Base-by-base conservation (phyloP, 2,113 vertebrate genomes). In the Hippocampus guttulatus region DNA sequence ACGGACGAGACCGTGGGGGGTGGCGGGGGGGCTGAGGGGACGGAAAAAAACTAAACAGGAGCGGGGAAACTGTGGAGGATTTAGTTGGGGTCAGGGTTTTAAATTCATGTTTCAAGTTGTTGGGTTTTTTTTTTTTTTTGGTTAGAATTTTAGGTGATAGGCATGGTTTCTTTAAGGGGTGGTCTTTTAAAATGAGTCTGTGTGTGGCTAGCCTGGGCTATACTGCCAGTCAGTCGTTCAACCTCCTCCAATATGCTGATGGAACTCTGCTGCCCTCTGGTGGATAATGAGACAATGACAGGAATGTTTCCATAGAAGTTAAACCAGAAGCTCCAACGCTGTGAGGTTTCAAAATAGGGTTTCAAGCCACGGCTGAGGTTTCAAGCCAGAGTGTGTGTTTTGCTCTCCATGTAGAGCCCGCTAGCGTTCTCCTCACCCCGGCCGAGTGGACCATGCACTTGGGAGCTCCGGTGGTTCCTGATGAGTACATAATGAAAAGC, bases 371-470 rank as follows among this genome's bases (percentile, higher is more conserved):
- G 11, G n/a, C 20, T 14, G 8, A 14, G 23, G 8, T 55, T 3
- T 55, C 54, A 23, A 55, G 8, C 8, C 21, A 23, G 3, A 9
- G n/a, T 57, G 2, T 54, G 6, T 43, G 52, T n/a, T 54, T 21
- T 21, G 12, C 5, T 51, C 7, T 21, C 18, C 20, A n/a, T 27
- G 23, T 25, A 38, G 33, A 23, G 9, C 9, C 21, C 54, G 15
- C 23, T 14, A 10, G 47, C 41, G 33, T 66, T 75, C 95, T 78
- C 89, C 47, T 51, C 47, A 99, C 96, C 95, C 96, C 96, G 0
- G 95, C 95, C 0, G 97, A 98, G 84, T 99, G 97, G 76, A 98
- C 97, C 96, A 99, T 97, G 83, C 97, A 98, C 83, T 99, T 99
- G 0, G 97, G 97, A 5, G 96, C 94, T 2, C 97, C 97, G 0